Evolutionary conservation across 2,113 vertebrate species (phyloP), one percentile per base, ranked within the genome.

Genomic region (Pseudorasbora parva): DNA sequence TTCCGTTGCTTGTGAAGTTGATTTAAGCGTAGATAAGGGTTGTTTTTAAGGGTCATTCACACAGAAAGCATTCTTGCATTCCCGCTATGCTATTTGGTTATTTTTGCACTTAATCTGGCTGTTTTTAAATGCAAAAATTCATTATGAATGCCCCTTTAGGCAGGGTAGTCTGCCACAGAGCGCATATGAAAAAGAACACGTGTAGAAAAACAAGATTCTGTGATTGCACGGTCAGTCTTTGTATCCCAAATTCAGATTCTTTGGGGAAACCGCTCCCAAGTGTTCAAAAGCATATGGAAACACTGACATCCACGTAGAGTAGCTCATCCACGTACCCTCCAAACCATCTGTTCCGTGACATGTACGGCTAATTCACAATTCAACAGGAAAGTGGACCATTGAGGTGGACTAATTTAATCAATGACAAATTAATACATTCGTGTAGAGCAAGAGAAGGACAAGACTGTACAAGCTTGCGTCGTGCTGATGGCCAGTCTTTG

Each of bases 401-500:
- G 68, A 75, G 45, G 49, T 56, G 62, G 41, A 54, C 45, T 69
- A 49, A 76, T 77, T 78, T 54, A 77, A 81, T 81, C 78, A 60
- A 77, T 87, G 71, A 76, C 60, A 77, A 71, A 75, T 80, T 47
- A 87, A 82, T 19, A 73, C n/a, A 84, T 51, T 41, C 7, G 15
- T 59, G 60, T 83, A 14, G 59, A 79, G 68, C 75, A 49, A 60
- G 54, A 57, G 59, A 81, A 74, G 71, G 60, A 51, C 56, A 27
- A 45, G 71, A 19, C n/a, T 21, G 3, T 69, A 41, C 64, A 78
- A 72, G 59, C 74, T 75, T 59, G 79, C 69, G 23, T 23, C 51
- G 27, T 33, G 56, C 51, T 45, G 43, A 82, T 93, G 92, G 92
- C 93, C 93, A 91, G 91, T 91, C 92, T 89, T 93, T 93, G 92